Percentiles rank a stretch among this genome's conserved stretches.
phyloP scores from a whole-genome alignment of 64 coral and sea anemone genomes.

The Montipora efflorescens region DNA sequence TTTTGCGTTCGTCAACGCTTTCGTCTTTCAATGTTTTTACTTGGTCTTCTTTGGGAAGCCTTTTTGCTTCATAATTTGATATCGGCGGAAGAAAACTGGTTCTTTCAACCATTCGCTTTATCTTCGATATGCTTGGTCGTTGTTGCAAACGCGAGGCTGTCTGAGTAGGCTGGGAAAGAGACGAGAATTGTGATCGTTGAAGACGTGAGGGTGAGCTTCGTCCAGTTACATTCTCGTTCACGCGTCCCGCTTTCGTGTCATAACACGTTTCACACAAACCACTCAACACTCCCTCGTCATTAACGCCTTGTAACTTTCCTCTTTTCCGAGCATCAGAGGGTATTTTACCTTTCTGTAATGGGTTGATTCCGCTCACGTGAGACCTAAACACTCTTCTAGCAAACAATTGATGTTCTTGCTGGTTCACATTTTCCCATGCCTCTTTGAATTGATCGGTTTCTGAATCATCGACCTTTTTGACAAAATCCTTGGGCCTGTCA shows the following conservation, averaged over 20 bases:
- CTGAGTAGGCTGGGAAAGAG: neutral
- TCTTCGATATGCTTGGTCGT: neutral
- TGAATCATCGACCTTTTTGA: constrained; percentile 23
- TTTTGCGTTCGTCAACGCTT: neutral
- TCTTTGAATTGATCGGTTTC: constrained; percentile 22
- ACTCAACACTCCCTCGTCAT: neutral
- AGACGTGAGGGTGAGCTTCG: neutral
- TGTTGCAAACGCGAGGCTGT: neutral
- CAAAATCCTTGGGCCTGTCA: constrained; percentile 29
- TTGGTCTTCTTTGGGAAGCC: constrained; percentile 25
- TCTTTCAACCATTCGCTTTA: neutral
- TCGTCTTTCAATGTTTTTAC: neutral
- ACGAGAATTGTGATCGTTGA: neutral
- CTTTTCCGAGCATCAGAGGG: neutral
- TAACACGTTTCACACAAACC: neutral
- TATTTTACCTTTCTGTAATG: neutral
- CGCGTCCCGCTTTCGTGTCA: neutral
- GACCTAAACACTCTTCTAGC: constrained; percentile 22
- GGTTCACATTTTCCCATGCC: constrained; percentile 17
- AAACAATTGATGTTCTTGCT: neutral
- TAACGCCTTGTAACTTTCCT: neutral
- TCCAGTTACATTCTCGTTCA: neutral
- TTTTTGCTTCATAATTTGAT: constrained; percentile 56
- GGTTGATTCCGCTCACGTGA: neutral
- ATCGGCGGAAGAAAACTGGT: constrained; percentile 61